phyloP scores from a whole-genome alignment of 2,888 invertebrate genomes.

The Listrodromus nycthemerus region DNA sequence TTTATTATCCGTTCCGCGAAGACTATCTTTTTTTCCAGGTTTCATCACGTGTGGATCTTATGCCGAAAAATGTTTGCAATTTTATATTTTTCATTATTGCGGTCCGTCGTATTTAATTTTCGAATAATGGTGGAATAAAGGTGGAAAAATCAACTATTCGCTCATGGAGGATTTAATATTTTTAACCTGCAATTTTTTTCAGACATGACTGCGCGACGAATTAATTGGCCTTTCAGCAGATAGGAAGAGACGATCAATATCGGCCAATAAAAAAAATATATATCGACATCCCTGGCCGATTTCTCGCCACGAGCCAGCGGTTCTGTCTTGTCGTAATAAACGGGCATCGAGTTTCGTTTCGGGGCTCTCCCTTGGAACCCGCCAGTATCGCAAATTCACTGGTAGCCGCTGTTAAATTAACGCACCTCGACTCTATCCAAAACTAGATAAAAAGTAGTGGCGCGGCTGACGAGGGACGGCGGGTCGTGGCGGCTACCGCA shows the following conservation, averaged over 20 bases:
- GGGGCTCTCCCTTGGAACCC: background rate
- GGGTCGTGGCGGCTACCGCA: slow-evolving; percentile 75
- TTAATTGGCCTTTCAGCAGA: too few relatives aligned
- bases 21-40: background rate
- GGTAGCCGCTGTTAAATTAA: slow-evolving; percentile 51
- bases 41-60: background rate
- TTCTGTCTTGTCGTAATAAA: too few relatives aligned
- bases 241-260: too few relatives aligned
- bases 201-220: too few relatives aligned
- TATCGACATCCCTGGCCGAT: too few relatives aligned
- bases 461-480: slow-evolving; percentile 31
- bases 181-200: too few relatives aligned
- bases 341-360: too few relatives aligned
- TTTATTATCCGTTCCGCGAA: background rate
- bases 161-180: too few relatives aligned
- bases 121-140: too few relatives aligned
- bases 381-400: slow-evolving; percentile 29
- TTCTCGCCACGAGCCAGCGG: too few relatives aligned
- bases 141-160: too few relatives aligned
- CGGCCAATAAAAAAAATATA: too few relatives aligned
- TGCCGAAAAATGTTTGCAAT: background rate
- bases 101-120: background rate
- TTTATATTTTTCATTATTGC: background rate
- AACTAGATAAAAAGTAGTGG: slow-evolving; percentile 27
- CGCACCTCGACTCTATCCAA: slow-evolving; percentile 25